A percentile compares a stretch with the other conserved stretches of the same genome.
Evolutionary conservation across 2,888 invertebrate genomes (phyloP).

Genomic region (Apodemia zela): DNA sequence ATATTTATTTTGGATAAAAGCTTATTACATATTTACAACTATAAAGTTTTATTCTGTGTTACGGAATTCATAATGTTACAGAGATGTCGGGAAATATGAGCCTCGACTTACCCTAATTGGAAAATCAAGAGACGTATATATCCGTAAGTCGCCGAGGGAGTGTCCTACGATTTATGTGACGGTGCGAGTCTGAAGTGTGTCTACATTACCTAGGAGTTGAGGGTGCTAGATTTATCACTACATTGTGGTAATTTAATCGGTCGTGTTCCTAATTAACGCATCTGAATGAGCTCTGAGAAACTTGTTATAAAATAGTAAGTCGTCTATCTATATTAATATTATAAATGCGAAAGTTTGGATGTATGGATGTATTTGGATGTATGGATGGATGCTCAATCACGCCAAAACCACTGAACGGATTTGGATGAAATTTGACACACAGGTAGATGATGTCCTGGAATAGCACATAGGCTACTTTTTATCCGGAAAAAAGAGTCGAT

Average conservation of each 20-base stretch:
- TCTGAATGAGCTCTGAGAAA: not conserved
- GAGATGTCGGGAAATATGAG: conserved; percentile 50
- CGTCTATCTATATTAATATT: no score
- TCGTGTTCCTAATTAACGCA: conserved; percentile 12
- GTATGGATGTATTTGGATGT: no score
- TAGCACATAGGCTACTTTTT: no score
- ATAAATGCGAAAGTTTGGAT: no score
- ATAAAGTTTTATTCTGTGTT: not conserved
- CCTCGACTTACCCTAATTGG: conserved; percentile 64
- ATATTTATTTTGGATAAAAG: not conserved
- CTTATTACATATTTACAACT: no score
- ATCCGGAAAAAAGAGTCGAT: no score
- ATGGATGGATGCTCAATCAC: no score
- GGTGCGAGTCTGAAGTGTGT: conserved; percentile 28
- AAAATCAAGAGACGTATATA: conserved; percentile 65
- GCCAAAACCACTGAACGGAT: no score
- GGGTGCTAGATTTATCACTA: conserved; percentile 22
- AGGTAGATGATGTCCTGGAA: no score
- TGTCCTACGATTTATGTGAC: conserved; percentile 36
- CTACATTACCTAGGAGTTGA: conserved; percentile 31
- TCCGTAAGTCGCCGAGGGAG: conserved; percentile 42
- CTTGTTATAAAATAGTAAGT: not conserved
- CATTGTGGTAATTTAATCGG: conserved; percentile 25
- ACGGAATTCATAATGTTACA: not conserved
- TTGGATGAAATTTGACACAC: no score